A percentile compares a stretch with the other conserved stretches of the same genome.
These are phyloP conservation scores for Phoxinus phoxinus DNA, from an alignment of 2,113 vertebrate species.

Conservation along the genomic window DNA sequence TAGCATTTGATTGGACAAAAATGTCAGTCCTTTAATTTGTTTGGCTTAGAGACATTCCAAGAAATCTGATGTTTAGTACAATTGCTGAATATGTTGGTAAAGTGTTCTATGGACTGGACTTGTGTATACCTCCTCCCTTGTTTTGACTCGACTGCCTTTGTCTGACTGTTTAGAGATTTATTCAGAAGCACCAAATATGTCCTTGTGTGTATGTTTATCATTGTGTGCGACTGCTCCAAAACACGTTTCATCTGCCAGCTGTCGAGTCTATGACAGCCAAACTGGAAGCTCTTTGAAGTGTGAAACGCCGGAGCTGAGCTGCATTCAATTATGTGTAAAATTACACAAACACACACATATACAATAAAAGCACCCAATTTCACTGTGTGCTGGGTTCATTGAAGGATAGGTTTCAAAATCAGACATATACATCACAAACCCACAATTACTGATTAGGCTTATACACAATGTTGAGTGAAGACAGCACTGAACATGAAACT, in stretches of 20 bases:
- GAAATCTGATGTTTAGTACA: neutral
- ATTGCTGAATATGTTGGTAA: neutral
- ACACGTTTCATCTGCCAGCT: slow-evolving; percentile 69
- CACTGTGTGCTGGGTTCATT: slow-evolving; percentile 10
- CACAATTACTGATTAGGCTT: neutral
- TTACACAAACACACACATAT: slow-evolving; percentile 37
- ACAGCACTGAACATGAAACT: neutral
- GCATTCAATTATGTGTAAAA: slow-evolving; percentile 59
- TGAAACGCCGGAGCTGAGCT: slow-evolving; percentile 60
- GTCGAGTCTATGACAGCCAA: slow-evolving; percentile 63
- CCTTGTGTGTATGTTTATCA: slow-evolving; percentile 25
- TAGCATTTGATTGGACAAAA: neutral
- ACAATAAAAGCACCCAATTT: slow-evolving; percentile 40
- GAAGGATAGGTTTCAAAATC: slow-evolving; percentile 53
- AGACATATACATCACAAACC: slow-evolving; percentile 25
- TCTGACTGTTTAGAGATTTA: slow-evolving; percentile 34
- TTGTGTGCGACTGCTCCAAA: slow-evolving; percentile 54
- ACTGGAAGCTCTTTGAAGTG: slow-evolving; percentile 70
- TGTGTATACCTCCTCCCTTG: neutral
- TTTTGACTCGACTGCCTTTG: neutral
- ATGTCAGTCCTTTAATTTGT: neutral
- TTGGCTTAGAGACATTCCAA: neutral
- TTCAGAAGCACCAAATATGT: slow-evolving; percentile 43
- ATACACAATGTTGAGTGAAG: neutral
- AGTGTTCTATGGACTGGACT: neutral